Conservation (phyloP, 2,888 invertebrate species). For the Cerceris ruficornis region DNA sequence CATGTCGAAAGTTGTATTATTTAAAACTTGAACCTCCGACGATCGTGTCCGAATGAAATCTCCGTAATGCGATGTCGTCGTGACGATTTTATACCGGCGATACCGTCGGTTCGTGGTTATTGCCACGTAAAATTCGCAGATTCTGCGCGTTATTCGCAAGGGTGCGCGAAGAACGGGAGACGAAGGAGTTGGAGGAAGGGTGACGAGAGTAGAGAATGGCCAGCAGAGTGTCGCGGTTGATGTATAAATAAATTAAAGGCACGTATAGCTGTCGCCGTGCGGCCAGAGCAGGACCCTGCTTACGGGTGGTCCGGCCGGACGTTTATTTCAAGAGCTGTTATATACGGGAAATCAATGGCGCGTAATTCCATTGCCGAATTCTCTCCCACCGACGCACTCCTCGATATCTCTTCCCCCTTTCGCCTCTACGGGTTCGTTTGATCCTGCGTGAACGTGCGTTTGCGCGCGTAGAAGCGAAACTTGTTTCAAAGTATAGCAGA, state of each 20-base stretch:
- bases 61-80: not conserved
- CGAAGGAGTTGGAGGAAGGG: not conserved
- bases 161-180: not conserved
- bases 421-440: not conserved
- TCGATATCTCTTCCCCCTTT: not conserved
- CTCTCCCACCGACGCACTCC: slow-evolving; percentile 9
- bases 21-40: not conserved
- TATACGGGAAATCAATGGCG: slow-evolving; percentile 48
- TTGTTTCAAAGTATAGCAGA: not conserved
- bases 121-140: not conserved
- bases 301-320: slow-evolving; percentile 27
- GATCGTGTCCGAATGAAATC: not conserved
- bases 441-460: too few species aligned
- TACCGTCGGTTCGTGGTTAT: not conserved
- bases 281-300: slow-evolving; percentile 9
- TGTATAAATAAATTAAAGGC: slow-evolving; percentile 49
- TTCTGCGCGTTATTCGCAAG: not conserved
- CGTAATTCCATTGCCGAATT: slow-evolving; percentile 51
- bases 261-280: slow-evolving; percentile 26
- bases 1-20: slow-evolving; percentile 23
- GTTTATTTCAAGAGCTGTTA: slow-evolving; percentile 45
- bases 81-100: not conserved
- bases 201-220: not conserved
- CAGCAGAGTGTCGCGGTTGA: slow-evolving; percentile 21
- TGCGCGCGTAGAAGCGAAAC: not conserved